Base-by-base conservation (phyloP, 1,140 invertebrate genomes). In the Bombus cullumanus region DNA sequence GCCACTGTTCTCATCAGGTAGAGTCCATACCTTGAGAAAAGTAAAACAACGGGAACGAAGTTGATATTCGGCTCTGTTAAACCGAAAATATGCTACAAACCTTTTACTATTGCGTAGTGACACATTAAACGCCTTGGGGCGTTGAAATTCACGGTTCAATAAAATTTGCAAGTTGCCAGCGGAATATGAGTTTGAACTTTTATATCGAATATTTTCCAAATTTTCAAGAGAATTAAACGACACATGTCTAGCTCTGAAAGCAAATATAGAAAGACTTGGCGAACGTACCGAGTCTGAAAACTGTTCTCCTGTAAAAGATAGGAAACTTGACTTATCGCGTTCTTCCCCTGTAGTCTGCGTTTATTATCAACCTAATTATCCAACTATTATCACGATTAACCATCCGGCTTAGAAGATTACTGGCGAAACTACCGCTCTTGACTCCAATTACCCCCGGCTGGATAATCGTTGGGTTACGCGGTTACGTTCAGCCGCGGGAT, bases 1-100 rank as follows among this genome's bases (percentile, higher is more conserved):
- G 22, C 22, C n/a, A 53, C 25, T 39, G 71, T 72, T 39, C 22
- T 39, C 47, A 28, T 53, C 59, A 62, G 28, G 28, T n/a, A 62
- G 22, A 31, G 25, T n/a, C 4, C 6, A 31, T 69, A 37, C 66
- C 34, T 37, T 12, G 22, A 53, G 34, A 34, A 28, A 39, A 12
- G 75, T 13, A 25, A 62, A 59, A 31, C 37, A 77, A 39, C 59
- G 75, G 13, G 9, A 77, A 41, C n/a, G 53, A 77, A 77, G 75
- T 77, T 77, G 75, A 77, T 62, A 37, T 77, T 62, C 25, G 34
- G 25, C 25, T 37, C 74, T 31, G 31, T 76, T 59, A 37, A 34
- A 28, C 15, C 10, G 53, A 25, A 37, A 57, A 53, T 25, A 18
- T 6, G 43, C 13, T 28, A 37, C 53, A 9, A 34, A 76, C 34